phyloP scores from a whole-genome alignment of 2,888 invertebrate species.

The Taphrorychus bicolor region DNA sequence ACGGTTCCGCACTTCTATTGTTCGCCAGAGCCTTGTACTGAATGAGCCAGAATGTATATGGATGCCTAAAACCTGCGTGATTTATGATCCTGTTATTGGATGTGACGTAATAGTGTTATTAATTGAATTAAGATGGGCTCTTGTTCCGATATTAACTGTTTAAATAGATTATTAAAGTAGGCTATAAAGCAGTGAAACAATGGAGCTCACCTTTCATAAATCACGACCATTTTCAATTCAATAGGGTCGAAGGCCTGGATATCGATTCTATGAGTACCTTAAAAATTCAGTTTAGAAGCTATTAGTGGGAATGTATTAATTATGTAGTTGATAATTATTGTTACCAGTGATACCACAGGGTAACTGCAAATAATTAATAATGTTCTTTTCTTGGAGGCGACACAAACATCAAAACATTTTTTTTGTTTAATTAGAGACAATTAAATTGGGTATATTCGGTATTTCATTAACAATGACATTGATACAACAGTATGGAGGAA shows the following conservation, averaged over 20 bases:
- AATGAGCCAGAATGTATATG: conserved; percentile 31
- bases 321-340: no score
- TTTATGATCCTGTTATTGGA: conserved; percentile 35
- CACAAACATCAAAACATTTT: no score
- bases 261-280: background rate
- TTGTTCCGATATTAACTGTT: conserved; percentile 36
- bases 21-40: conserved; percentile 24
- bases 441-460: no score
- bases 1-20: conserved; percentile 24
- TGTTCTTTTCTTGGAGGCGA: no score
- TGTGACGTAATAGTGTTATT: conserved; percentile 39
- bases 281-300: no score
- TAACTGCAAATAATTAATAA: no score
- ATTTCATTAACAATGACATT: no score
- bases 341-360: no score
- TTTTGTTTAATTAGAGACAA: no score
- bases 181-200: conserved; percentile 23
- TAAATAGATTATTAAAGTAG: conserved; percentile 38
- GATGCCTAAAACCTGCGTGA: conserved; percentile 37
- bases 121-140: conserved; percentile 39
- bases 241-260: background rate
- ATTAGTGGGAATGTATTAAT: no score
- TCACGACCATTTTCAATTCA: background rate
- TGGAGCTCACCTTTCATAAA: conserved; percentile 5
- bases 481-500: no score